A percentile compares a stretch with the other conserved stretches of the same genome.
phyloP scores from a whole-genome alignment of 2,797 vertebrate genomes.

The Cuniculus paca region DNA sequence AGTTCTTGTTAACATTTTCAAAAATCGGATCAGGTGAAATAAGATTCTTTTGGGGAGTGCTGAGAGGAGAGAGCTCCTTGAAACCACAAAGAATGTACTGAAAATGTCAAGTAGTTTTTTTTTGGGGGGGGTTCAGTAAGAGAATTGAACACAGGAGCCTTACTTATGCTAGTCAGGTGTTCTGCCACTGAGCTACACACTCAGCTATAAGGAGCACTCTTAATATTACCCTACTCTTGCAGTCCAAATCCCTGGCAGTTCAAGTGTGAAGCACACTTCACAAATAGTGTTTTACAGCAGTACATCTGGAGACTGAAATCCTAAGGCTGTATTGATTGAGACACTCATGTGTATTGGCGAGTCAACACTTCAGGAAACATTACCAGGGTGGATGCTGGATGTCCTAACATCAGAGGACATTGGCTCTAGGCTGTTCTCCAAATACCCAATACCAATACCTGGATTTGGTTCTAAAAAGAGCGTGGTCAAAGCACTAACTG shows the following conservation, averaged over 20 bases:
- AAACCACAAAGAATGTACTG: background rate
- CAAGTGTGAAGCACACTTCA: background rate
- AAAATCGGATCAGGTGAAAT: background rate
- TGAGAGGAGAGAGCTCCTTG: background rate
- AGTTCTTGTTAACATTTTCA: background rate
- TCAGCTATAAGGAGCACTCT: background rate
- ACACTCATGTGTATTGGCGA: background rate
- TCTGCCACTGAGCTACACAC: background rate
- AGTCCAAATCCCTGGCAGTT: background rate
- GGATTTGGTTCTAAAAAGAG: conserved; percentile 9
- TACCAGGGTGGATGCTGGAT: fast-evolving
- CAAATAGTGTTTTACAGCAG: too few species aligned
- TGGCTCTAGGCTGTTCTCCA: background rate
- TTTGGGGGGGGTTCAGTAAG: background rate
- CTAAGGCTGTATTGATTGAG: background rate
- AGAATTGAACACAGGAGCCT: background rate
- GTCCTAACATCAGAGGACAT: background rate
- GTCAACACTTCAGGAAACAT: background rate
- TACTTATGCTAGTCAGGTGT: background rate
- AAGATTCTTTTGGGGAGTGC: background rate
- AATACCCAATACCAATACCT: background rate
- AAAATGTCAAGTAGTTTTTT: background rate
- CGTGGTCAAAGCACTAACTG: background rate
- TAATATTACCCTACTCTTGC: background rate
- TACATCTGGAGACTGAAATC: background rate